Conservation (phyloP, 2,113 vertebrate species). For the Sterrhoptilus dennistouni region DNA sequence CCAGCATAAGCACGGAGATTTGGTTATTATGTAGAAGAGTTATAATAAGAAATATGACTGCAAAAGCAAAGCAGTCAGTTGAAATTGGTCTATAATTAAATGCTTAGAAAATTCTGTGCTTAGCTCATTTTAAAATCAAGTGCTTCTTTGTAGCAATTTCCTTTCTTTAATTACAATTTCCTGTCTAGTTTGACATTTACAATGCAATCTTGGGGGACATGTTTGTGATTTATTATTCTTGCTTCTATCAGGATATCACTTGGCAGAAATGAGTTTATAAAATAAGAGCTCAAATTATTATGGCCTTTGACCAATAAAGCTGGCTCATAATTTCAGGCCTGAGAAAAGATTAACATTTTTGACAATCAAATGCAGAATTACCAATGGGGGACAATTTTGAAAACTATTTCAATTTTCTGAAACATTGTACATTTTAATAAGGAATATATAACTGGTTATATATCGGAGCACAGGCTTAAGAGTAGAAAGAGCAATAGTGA, state of each 20-base stretch:
- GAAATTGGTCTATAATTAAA: constrained; percentile 93
- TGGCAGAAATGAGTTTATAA: constrained; percentile 93
- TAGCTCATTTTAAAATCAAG: constrained; percentile 94
- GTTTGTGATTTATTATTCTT: constrained; percentile 96
- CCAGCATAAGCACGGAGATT: constrained; percentile 68
- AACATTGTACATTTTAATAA: constrained; percentile 68
- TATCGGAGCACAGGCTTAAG: constrained; percentile 15
- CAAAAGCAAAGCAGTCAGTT: constrained; percentile 83
- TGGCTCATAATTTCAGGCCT: constrained; percentile 88
- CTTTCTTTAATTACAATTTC: constrained; percentile 98
- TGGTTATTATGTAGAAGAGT: constrained; percentile 80
- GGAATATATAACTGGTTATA: constrained; percentile 30
- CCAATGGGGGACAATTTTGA: constrained; percentile 69
- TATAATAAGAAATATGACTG: constrained; percentile 82
- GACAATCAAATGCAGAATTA: constrained; percentile 86
- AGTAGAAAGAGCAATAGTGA: constrained; percentile 25
- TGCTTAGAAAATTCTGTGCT: constrained; percentile 91
- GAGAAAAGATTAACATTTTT: constrained; percentile 91
- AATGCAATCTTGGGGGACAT: constrained; percentile 93
- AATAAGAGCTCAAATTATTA: constrained; percentile 94
- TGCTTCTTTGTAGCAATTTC: constrained; percentile 95
- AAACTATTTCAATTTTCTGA: constrained; percentile 75
- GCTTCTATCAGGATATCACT: constrained; percentile 90
- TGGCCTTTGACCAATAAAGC: constrained; percentile 93
- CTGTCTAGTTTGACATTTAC: constrained; percentile 94